Base-by-base conservation (phyloP, 2,797 vertebrate genomes). In the Diplodus puntazzo region DNA sequence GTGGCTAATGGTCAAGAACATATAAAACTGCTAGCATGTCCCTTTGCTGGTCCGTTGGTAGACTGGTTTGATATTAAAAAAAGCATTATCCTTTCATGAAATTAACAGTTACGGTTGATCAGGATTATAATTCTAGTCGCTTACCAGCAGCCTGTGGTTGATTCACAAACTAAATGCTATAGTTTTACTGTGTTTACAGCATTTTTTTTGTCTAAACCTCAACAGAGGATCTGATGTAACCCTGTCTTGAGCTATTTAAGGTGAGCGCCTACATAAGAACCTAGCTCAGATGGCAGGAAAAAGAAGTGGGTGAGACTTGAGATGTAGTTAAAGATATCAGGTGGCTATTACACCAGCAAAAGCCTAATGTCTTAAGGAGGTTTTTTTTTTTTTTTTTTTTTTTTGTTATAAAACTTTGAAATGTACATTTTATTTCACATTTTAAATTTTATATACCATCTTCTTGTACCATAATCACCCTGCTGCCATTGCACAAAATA, bases 161-260 rank as follows among this genome's bases (percentile, higher is more conserved):
- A 46, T 68, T 12, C 27, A 25, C 30, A 49, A 10, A 69, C 13
- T n/a, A 14, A 25, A 75, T 60, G 18, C 13, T 16, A 12, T 64
- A 55, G 48, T 43, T 69, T 57, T 7, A 45, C 45, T 18, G 58
- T 42, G 4, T 75, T 55, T 13, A 25, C 48, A 63, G 55, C 18
- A 17, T 63, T 60, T 48, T 60, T 71, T 50, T 45, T 17, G 58
- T 25, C 20, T 34, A 63, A 77, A 69, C 10, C 43, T 65, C 25
- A 6, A 69, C 50, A 67, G 50, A 79, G 60, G 42, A 63, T 80
- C 73, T 88, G 78, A 88, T 75, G 27, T 85, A 85, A 87, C 71
- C 66, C 30, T 54, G 63, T 86, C 76, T 78, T 81, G 57, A 67
- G 82, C 80, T 89, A 85, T 89, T 87, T 87, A 75, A 81, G 82